Base-by-base conservation (phyloP, 2,797 vertebrate genomes). In the Heteromormyrus szaboi region DNA sequence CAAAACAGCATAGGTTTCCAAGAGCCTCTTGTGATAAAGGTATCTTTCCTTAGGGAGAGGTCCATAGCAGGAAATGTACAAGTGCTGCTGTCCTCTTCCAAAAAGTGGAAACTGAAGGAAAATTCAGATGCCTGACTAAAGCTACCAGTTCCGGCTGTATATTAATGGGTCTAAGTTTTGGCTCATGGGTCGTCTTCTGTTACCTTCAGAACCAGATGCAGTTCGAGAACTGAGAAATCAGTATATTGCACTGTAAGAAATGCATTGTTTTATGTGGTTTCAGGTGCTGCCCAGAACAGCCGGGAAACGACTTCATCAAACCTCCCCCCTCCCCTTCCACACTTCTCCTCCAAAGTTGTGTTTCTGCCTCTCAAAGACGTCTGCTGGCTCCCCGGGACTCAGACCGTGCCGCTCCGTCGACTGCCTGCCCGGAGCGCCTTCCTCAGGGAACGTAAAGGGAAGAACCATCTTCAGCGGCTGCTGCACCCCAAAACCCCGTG, bases 281-380 rank as follows among this genome's bases (percentile, higher is more conserved):
- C 91, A 93, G 92, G 90, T 90, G 83, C 89, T 88, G 88, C 86
- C 85, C 65, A 46, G 56, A 41, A 65, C 5, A 19, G 76, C 33
- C 59, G 50, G 85, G 88, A 89, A 44, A 50, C 50, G 25, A 76
- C 72, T 72, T 54, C 90, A 62, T 53, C 41, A 37, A 85, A 48
- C 84, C 59, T 25, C 85, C 62, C 89, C 83, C 51, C 76, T 85
- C 29, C 81, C 88, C 53, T 48, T 65, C 53, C 83, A 59, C 85
- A 9, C 22, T 5, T 25, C 76, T 2, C 41, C 7, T 22, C 84
- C 86, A 89, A 83, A 88, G 88, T 79, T 50, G 81, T 48, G 25
- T 56, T 86, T 84, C 25, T 51, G 7, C 62, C 83, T 33, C 9
- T 46, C 89, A 68, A 56, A 46, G 51, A 72, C 50, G 44, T 29